Base-by-base conservation (phyloP, 2,888 invertebrate species). In the Caenorhabditis parvicauda region DNA sequence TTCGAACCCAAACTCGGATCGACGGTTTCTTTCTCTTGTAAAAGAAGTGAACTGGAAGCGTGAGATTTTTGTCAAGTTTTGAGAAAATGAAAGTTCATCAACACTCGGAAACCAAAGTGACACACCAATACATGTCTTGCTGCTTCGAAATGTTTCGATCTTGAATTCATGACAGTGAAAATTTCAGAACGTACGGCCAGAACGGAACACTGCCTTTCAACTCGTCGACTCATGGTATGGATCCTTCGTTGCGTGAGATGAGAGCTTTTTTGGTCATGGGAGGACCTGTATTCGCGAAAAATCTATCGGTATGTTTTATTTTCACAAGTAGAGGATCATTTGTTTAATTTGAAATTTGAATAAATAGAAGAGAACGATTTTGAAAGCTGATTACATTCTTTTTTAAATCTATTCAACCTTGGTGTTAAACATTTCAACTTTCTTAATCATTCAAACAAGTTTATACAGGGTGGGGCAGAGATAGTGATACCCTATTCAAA, bases 221-320 rank as follows among this genome's bases (percentile, higher is more conserved):
- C 27, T 62, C 69, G 0, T 70, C 69, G 1, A 67, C 71, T 0
- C 71, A 70, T 46, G 71, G 71, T 44, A 57, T 58, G 57, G 64
- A 67, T 39, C 70, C 72, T 0, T 47, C 62, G 39, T 24, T 42
- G 4, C 52, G 56, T 0, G 70, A 72, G 56, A 71, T 74, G 74
- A 47, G 72, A 17, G 72, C 70, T 2, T 54, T 72, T 5, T 49
- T 74, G 0, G 64, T 67, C 5, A 62, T 70, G 62, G 58, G 54
- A 25, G 74, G 83, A 2, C 89, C 89, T 0, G 83, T 83, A 60
- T 87, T 89, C 68, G 84, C 84, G 64, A 75, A 72, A 43, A 81
- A 81, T 25, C 57, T 43, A 17, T 57, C 61, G n/a, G 57, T 57
- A 27, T 35, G 24, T 38, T n/a, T n/a, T n/a, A n/a, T n/a, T n/a